Conservation (phyloP, 2,888 invertebrate species). For the Anoncus sp. region DNA sequence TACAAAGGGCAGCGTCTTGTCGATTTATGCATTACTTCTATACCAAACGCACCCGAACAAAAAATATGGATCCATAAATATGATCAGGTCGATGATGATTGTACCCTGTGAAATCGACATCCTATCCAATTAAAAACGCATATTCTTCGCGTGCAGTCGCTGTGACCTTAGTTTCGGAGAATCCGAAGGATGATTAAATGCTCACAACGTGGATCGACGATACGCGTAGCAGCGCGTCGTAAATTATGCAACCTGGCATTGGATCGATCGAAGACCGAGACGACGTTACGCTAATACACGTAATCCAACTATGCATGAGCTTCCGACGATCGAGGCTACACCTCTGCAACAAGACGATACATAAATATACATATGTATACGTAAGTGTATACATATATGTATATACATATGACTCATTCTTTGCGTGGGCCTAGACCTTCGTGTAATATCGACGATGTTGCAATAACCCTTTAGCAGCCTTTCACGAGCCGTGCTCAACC, state of each 20-base stretch:
- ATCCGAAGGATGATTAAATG: constrained; percentile 49
- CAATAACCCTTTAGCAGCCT: constrained; percentile 42
- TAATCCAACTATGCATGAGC: constrained; percentile 55
- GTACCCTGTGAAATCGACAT: not conserved
- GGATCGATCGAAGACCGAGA: constrained; percentile 50
- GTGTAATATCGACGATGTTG: constrained; percentile 53
- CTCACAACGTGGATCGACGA: constrained; percentile 44
- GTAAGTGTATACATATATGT: not conserved
- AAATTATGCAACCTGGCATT: constrained; percentile 61
- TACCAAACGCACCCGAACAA: too few species aligned
- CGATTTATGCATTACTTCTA: too few species aligned
- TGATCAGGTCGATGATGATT: not conserved
- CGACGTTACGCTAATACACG: constrained; percentile 55
- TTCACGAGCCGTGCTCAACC: constrained; percentile 34
- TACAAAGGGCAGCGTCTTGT: too few species aligned
- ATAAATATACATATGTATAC: constrained; percentile 14
- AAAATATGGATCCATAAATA: not conserved
- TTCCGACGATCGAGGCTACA: constrained; percentile 45
- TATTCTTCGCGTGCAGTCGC: not conserved
- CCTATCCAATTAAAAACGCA: not conserved
- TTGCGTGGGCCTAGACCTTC: constrained; percentile 62
- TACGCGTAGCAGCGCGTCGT: constrained; percentile 38
- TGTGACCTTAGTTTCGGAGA: constrained; percentile 37
- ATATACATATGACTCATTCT: constrained; percentile 37
- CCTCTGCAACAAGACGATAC: constrained; percentile 23